Evolutionary conservation across 2,888 invertebrate species (phyloP), one percentile per base, ranked within the genome.

Genomic region (Lobophora halterata): DNA sequence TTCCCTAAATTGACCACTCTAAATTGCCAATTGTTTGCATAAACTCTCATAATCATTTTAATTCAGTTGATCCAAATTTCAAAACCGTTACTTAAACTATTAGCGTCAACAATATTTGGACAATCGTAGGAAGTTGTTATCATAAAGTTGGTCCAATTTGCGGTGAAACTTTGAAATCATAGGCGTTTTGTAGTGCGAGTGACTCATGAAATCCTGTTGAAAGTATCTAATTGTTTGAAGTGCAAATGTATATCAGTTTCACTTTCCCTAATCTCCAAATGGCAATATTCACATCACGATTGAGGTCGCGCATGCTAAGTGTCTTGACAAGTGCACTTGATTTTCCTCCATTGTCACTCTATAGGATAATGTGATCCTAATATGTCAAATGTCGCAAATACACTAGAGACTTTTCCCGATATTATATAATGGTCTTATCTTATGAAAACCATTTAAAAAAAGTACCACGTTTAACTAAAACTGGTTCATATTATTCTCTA

Each of bases 281-380:
- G 71, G 72, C 65, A 64, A 71, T 75, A 86, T 83, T 81, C 83
- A 62, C 64, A 68, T 73, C 86, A 86, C 86, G 86, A 86, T 78
- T 61, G 72, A 52, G 81, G 82, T 61, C 79, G 73, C 73, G 72
- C 83, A 80, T 82, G 82, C 68, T 66, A 64, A 68, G 68, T 65
- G 68, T 63, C 70, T 61, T 52, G 52, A 58, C 60, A 65, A 66
- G 58, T 63, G 60, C 52, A 45, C 55, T 58, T 59, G 56, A 64
- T 61, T 61, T 60, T 65, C 60, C 42, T 40, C 39, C 35, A 40
- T 44, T 37, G 21, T 34, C 32, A 43, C 37, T 46, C 23, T 16
- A 21, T 20, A 25, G 39, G 28, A 30, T 43, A 32, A 26, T 27
- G 24, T 10, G 23, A 17, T 14, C 21, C 13, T 32, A 30, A 30